These are phyloP conservation scores for Troides oblongomaculatus DNA, from an alignment of 2,888 invertebrate species.

Conservation along the genomic window DNA sequence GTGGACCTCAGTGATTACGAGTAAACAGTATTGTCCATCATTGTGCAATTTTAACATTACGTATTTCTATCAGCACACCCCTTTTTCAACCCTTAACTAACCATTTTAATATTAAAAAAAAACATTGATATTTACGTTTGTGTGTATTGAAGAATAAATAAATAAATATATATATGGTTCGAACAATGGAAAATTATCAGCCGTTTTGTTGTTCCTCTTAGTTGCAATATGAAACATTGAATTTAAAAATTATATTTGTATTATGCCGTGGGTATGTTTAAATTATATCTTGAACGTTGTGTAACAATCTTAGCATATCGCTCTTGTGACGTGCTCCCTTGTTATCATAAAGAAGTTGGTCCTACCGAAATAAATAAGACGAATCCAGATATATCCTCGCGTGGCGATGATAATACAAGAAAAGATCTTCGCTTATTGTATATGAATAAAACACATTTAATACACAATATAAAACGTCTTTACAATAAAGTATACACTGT, in stretches of 20 bases:
- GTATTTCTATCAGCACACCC: conserved; percentile 58
- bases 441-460: conserved; percentile 62
- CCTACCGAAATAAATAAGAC: conserved; percentile 47
- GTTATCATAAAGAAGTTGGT: conserved; percentile 48
- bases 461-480: conserved; percentile 42
- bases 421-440: conserved; percentile 60
- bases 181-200: too few relatives aligned
- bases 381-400: conserved; percentile 15
- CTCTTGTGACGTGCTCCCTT: conserved; percentile 12
- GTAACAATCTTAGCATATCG: conserved; percentile 27
- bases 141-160: too few relatives aligned
- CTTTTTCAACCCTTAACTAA: conserved; percentile 23
- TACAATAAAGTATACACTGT: conserved; percentile 46
- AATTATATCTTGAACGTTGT: background rate
- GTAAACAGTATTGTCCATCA: conserved; percentile 71
- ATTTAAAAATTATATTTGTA: too few relatives aligned
- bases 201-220: too few relatives aligned
- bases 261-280: too few relatives aligned
- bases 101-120: conserved; percentile 20
- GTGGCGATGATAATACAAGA: conserved; percentile 37
- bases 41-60: conserved; percentile 70
- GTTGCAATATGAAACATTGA: too few relatives aligned
- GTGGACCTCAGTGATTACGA: conserved; percentile 69
- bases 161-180: too few relatives aligned
- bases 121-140: too few relatives aligned